These are phyloP conservation scores for Cyclophora punctaria DNA, from an alignment of 2,888 invertebrate species.

Conservation along the genomic window DNA sequence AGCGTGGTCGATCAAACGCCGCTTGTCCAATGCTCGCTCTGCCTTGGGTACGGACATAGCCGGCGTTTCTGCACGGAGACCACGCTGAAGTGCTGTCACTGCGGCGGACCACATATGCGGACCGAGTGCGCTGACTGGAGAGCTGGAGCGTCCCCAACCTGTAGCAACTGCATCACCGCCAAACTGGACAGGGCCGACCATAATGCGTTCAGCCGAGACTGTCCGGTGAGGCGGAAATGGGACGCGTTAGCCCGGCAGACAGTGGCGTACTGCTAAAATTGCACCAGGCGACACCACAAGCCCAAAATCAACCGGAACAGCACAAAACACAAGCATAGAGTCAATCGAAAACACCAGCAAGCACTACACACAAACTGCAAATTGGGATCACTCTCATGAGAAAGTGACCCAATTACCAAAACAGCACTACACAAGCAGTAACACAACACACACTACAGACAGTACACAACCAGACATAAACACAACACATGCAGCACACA, in stretches of 20 bases:
- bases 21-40: slow-evolving; percentile 15
- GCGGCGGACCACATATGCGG: slow-evolving; percentile 13
- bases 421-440: no score
- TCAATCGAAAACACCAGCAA: no score
- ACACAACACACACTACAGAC: no score
- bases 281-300: no score
- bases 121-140: slow-evolving; percentile 3
- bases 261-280: slow-evolving; percentile 1
- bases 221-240: slow-evolving; percentile 8
- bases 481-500: no score
- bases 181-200: slow-evolving; percentile 4
- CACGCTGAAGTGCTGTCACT: slow-evolving; percentile 14
- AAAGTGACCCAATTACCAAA: no score
- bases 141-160: background rate
- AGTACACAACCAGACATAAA: no score
- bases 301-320: no score
- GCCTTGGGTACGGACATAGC: slow-evolving; percentile 15
- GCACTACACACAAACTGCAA: no score
- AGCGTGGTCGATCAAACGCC: slow-evolving; percentile 11
- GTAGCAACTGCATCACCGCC: slow-evolving; percentile 4
- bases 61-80: slow-evolving; percentile 10
- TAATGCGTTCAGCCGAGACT: slow-evolving; percentile 4
- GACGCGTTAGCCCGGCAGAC: slow-evolving; percentile 4
- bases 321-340: no score
- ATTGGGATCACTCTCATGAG: no score